These are phyloP conservation scores for Alloscopus bannaensis DNA, from an alignment of 2,888 invertebrate species.

Conservation along the genomic window DNA sequence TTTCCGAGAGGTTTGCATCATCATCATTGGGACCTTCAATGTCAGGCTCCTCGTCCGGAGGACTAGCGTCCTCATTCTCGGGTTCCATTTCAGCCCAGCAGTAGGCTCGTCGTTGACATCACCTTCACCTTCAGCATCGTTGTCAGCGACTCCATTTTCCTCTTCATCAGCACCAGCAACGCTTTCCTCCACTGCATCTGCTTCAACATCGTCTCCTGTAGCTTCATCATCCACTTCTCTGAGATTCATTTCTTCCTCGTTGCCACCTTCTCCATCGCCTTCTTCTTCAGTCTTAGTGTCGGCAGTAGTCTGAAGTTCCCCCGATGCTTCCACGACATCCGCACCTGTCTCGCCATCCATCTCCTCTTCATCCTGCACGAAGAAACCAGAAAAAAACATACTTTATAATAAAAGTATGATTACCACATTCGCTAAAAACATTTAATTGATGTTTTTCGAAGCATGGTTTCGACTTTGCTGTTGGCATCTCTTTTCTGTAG, in stretches of 20 bases:
- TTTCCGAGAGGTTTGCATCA: too few species aligned
- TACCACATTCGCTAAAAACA: too few species aligned
- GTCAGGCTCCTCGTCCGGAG: background rate
- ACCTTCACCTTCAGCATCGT: background rate
- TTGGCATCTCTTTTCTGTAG: background rate
- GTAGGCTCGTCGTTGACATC: background rate
- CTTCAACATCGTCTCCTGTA: background rate
- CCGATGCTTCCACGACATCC: background rate
- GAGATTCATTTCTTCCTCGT: background rate
- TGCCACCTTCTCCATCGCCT: slow-evolving; percentile 1
- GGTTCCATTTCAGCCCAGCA: background rate
- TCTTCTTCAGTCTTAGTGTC: background rate
- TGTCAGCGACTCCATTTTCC: background rate
- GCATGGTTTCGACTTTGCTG: background rate
- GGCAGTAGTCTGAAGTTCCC: too few species aligned
- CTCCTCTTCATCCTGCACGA: slow-evolving; percentile 46
- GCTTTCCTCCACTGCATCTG: slow-evolving; percentile 2
- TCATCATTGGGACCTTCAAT: background rate
- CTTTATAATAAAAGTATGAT: too few species aligned
- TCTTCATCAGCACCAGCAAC: background rate
- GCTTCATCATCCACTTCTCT: background rate
- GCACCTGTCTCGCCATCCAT: background rate
- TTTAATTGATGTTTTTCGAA: too few species aligned
- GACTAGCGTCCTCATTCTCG: background rate
- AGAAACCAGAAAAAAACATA: too few species aligned